Evolutionary conservation across 2,888 invertebrate species (phyloP).

Genomic region (Strigamia transsilvanica): DNA sequence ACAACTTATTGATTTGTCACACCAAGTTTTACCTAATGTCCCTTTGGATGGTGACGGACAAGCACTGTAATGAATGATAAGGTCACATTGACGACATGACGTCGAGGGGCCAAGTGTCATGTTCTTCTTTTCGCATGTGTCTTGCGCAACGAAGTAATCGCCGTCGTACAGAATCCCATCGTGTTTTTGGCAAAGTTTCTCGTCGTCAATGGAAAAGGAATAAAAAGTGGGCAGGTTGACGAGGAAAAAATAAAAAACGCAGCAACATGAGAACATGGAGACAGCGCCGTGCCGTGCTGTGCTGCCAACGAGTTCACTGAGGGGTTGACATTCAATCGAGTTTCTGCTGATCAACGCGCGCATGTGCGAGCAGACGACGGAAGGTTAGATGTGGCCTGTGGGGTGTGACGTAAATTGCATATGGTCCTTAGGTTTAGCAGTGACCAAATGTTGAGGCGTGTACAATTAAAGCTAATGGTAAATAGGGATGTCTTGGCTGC

Average conservation of each 20-base stretch:
- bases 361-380: constrained; percentile 34
- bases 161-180: not conserved
- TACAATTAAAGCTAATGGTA: constrained; percentile 11
- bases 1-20: not conserved
- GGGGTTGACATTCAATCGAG: constrained; percentile 23
- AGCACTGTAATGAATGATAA: not conserved
- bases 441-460: constrained; percentile 23
- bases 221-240: not conserved
- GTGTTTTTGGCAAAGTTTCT: not conserved
- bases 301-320: constrained; percentile 12
- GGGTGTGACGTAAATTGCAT: constrained; percentile 26
- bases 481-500: constrained; percentile 1
- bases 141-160: not conserved
- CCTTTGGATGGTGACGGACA: not conserved
- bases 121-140: not conserved
- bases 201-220: not conserved
- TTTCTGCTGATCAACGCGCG: not conserved
- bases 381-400: not conserved
- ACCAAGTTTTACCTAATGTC: not conserved
- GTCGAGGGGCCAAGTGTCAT: not conserved
- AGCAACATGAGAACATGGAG: constrained; percentile 25
- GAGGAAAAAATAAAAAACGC: not conserved
- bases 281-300: constrained; percentile 24
- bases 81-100: not conserved
- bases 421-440: not conserved